These are phyloP conservation scores for Agriopis marginaria DNA, from an alignment of 2,888 invertebrate genomes.

Conservation along the genomic window DNA sequence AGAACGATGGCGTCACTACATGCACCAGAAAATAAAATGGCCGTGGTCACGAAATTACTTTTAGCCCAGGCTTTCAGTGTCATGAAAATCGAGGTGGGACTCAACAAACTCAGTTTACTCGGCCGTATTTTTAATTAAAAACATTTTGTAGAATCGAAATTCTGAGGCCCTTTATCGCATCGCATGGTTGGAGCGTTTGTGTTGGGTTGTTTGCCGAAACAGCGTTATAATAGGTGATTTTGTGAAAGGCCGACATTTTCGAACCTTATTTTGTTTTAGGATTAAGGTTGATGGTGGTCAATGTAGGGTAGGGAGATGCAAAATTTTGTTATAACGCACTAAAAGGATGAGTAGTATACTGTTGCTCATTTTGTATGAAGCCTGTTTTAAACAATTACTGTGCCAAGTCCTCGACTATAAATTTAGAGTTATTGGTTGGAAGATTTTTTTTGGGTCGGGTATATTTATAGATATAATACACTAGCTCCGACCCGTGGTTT, in stretches of 20 bases:
- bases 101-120: slow-evolving; percentile 55
- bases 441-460: too few relatives aligned
- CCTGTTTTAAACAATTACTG: neutral
- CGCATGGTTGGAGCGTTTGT: slow-evolving; percentile 37
- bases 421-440: too few relatives aligned
- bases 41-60: slow-evolving; percentile 56
- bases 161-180: slow-evolving; percentile 46
- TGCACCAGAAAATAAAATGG: slow-evolving; percentile 57
- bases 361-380: neutral
- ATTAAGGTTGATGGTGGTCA: slow-evolving; percentile 21
- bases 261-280: slow-evolving; percentile 28
- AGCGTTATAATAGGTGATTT: slow-evolving; percentile 42
- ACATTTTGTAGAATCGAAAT: slow-evolving; percentile 55
- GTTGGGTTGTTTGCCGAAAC: slow-evolving; percentile 41
- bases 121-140: slow-evolving; percentile 68
- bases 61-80: slow-evolving; percentile 56
- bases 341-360: neutral
- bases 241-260: slow-evolving; percentile 27
- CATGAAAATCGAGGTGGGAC: slow-evolving; percentile 55
- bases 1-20: slow-evolving; percentile 45
- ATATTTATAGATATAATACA: too few relatives aligned
- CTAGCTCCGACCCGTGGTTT: too few relatives aligned
- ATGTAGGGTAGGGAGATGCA: neutral
- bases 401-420: neutral
- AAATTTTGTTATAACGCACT: slow-evolving; percentile 6